A percentile compares a stretch with the other conserved stretches of the same genome.
Conservation (phyloP, 2,113 vertebrate genomes). For the Ptilorrhoa leucosticta region DNA sequence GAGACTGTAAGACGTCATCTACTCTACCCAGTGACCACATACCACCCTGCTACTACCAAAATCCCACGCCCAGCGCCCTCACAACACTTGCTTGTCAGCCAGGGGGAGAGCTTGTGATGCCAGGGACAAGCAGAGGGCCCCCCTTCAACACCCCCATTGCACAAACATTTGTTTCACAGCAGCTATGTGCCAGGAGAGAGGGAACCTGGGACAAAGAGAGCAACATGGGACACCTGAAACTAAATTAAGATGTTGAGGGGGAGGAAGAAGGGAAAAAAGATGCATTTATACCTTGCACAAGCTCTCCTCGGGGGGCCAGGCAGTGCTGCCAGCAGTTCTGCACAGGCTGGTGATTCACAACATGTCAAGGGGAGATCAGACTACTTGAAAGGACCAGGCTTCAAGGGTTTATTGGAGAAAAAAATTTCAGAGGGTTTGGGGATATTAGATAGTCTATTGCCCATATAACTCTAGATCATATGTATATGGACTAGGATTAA, state of each 20-base stretch:
- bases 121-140: background rate
- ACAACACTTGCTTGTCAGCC: background rate
- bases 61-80: background rate
- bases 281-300: background rate
- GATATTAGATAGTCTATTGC: background rate
- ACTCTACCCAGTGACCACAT: background rate
- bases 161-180: background rate
- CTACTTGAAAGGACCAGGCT: background rate
- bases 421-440: background rate
- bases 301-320: rapidly evolving
- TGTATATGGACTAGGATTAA: background rate
- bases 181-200: background rate
- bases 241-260: background rate
- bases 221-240: background rate
- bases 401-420: background rate
- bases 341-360: background rate
- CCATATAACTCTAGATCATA: background rate
- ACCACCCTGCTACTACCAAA: background rate
- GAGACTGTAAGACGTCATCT: rapidly evolving
- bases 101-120: background rate
- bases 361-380: background rate
- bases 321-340: background rate
- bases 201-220: background rate
- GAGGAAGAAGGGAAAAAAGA: background rate
- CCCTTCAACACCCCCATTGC: background rate